Evolutionary conservation across 35 echinoderm and acorn worm species (phyloP).

Genomic region (Apostichopus californicus): DNA sequence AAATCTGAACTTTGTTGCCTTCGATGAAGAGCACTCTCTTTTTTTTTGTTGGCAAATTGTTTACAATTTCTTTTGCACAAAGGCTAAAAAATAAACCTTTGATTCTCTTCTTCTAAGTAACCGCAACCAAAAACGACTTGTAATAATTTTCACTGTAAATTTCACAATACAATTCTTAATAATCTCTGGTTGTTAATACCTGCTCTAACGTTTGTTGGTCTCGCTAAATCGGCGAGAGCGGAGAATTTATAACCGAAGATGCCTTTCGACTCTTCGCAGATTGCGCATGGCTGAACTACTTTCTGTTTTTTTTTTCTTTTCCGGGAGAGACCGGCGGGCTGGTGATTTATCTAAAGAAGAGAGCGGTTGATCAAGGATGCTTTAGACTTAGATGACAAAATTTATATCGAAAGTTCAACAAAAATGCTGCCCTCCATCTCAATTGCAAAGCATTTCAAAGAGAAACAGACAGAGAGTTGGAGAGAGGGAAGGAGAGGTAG

Average conservation of each 20-base stretch:
- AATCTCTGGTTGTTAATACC: not conserved
- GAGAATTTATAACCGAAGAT: conserved; percentile 18
- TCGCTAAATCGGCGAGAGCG: conserved; percentile 22
- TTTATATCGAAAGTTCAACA: not conserved
- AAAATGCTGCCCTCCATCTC: not conserved
- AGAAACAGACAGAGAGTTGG: not conserved
- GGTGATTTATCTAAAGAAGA: conserved; percentile 35
- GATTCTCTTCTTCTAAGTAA: no score
- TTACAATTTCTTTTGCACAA: no score
- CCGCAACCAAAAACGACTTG: no score
- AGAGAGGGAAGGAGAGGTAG: not conserved
- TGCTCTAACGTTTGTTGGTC: conserved; percentile 8
- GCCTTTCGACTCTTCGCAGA: not conserved
- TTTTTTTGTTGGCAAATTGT: no score
- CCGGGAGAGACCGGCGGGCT: not conserved
- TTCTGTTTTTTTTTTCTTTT: not conserved
- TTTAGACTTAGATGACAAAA: not conserved
- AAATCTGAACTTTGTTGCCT: no score
- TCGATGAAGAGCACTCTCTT: no score
- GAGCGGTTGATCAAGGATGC: not conserved
- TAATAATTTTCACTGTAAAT: no score
- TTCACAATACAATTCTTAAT: no score
- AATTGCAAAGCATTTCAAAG: not conserved
- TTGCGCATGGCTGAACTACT: conserved; percentile 52
- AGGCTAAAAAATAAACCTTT: no score